A percentile compares a stretch with the other conserved stretches of the same genome.
phyloP scores from a whole-genome alignment of 2,888 invertebrate genomes.

The Chrysolina oricalcia region DNA sequence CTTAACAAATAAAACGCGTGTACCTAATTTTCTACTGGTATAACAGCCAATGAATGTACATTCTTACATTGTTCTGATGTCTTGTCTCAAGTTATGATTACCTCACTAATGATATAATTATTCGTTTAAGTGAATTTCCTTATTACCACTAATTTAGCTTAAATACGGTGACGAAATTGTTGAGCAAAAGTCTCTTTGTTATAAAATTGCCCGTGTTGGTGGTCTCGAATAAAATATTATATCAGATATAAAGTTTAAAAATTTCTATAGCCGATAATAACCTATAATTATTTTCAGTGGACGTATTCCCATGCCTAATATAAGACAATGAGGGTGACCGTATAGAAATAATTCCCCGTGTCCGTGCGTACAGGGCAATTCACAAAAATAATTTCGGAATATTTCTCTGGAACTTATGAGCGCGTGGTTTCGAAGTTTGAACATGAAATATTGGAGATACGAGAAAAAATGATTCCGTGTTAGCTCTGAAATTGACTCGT shows the following conservation, averaged over 20 bases:
- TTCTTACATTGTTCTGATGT: constrained; percentile 4
- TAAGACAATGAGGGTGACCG: constrained; percentile 66
- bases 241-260: constrained; percentile 67
- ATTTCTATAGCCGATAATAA: constrained; percentile 65
- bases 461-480: too few relatives aligned
- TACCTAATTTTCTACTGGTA: not conserved
- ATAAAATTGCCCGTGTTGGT: constrained; percentile 62
- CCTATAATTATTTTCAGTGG: constrained; percentile 66
- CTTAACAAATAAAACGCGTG: too few relatives aligned
- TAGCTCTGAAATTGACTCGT: too few relatives aligned
- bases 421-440: too few relatives aligned
- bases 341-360: constrained; percentile 37
- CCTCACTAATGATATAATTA: constrained; percentile 46
- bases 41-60: not conserved
- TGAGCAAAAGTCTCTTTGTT: constrained; percentile 51
- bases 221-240: constrained; percentile 68
- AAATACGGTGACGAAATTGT: constrained; percentile 50
- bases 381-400: not conserved
- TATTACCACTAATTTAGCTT: constrained; percentile 54
- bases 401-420: not conserved
- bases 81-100: constrained; percentile 19
- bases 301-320: constrained; percentile 69
- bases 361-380: constrained; percentile 9
- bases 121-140: constrained; percentile 55
- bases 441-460: too few relatives aligned